These are phyloP conservation scores for Aphelenchoides avenae DNA, from an alignment of 1,140 invertebrate species.

Conservation along the genomic window DNA sequence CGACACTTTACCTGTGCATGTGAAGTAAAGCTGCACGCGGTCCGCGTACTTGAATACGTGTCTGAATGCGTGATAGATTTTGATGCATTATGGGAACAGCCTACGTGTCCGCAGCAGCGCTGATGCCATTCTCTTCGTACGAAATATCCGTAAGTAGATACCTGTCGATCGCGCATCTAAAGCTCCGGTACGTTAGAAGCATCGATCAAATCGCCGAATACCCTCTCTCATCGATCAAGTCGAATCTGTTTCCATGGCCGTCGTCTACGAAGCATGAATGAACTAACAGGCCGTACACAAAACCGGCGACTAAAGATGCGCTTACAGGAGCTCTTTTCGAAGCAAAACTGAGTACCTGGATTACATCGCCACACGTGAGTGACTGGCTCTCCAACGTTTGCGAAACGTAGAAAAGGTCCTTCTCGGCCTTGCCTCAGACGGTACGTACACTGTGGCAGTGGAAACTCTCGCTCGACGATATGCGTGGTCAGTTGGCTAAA, in stretches of 20 bases:
- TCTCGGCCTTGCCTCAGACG: constrained; percentile 43
- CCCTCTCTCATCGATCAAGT: constrained; percentile 54
- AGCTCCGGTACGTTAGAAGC: constrained; percentile 6
- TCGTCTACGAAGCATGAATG: constrained; percentile 58
- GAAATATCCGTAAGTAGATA: constrained; percentile 45
- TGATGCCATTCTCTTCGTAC: constrained; percentile 44
- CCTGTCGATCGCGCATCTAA: constrained; percentile 46
- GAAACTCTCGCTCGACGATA: constrained; percentile 49
- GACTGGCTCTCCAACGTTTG: constrained; percentile 52
- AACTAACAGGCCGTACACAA: constrained; percentile 54
- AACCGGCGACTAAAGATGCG: constrained; percentile 51
- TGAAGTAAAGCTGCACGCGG: constrained; percentile 58
- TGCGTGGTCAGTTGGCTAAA: constrained; percentile 51
- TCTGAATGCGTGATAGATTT: too few species aligned
- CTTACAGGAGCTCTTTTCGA: constrained; percentile 24
- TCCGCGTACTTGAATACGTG: constrained; percentile 59
- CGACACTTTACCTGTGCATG: constrained; percentile 30
- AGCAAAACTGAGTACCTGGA: constrained; percentile 15
- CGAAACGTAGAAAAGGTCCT: constrained; percentile 47
- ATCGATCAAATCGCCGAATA: constrained; percentile 1
- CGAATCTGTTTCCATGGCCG: constrained; percentile 55
- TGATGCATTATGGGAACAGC: too few species aligned
- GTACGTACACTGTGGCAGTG: constrained; percentile 52
- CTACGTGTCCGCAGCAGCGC: constrained; percentile 47
- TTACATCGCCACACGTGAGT: constrained; percentile 53